phyloP scores from a whole-genome alignment of 2,888 invertebrate genomes.

The Mythimna albipuncta region DNA sequence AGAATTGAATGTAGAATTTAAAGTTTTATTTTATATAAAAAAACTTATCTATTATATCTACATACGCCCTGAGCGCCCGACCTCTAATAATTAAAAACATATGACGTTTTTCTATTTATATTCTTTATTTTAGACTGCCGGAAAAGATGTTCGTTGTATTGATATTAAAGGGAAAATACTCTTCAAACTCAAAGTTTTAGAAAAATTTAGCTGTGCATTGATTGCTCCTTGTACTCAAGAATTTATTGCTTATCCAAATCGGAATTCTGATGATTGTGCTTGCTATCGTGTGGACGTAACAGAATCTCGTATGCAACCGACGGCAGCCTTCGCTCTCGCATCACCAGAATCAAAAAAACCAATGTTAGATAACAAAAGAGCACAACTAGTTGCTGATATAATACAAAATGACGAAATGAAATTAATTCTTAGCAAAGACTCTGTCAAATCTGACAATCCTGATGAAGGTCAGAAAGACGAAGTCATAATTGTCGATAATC shows the following conservation, averaged over 20 bases:
- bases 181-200: constrained; percentile 84
- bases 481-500: constrained; percentile 64
- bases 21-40: no score
- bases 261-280: constrained; percentile 67
- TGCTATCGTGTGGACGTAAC: constrained; percentile 79
- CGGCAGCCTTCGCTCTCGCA: constrained; percentile 72
- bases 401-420: constrained; percentile 86
- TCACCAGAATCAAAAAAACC: constrained; percentile 70
- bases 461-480: constrained; percentile 70
- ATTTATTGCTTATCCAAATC: constrained; percentile 41
- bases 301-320: constrained; percentile 70
- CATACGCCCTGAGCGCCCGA: not conserved
- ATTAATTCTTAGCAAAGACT: constrained; percentile 81
- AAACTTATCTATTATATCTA: not conserved
- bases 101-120: not conserved
- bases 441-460: constrained; percentile 69
- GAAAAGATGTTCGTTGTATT: constrained; percentile 80
- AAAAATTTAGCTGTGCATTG: constrained; percentile 84
- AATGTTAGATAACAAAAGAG: constrained; percentile 78
- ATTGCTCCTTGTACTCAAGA: constrained; percentile 84
- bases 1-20: not conserved
- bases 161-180: constrained; percentile 86
- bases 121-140: constrained; percentile 75
- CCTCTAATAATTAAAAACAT: not conserved
- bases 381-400: constrained; percentile 85